Base-by-base conservation (phyloP, 2,888 invertebrate species). In the Himalopsyche anomala region DNA sequence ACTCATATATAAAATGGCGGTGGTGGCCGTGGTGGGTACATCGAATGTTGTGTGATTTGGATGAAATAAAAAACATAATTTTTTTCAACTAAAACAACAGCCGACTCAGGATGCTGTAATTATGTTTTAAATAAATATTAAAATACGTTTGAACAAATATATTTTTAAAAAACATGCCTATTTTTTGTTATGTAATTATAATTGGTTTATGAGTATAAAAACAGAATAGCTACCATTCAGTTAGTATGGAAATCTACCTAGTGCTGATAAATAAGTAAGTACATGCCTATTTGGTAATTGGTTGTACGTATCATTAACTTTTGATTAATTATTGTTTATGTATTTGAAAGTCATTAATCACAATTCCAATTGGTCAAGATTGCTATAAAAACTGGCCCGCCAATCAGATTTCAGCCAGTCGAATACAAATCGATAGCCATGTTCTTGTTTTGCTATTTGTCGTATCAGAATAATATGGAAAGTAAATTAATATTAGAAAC, bases 241-340 rank as follows among this genome's bases (percentile, higher is more conserved):
- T 2, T 62, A 19, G 62, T 62, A 62, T 28, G 28, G 28, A 28
- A 28, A 28, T 4, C 3, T 56, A 56, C 55, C 15, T 8, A 56
- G 12, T n/a, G 8, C 28, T 69, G 12, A 69, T 69, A 69, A 12
- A 36, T 74, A 74, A 36, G 12, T 74, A 38, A 74, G 74, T 74
- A 74, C 12, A 74, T 74, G 36, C 36, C 12, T 36, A 74, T 28
- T 74, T 74, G 74, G 74, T 74, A 74, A 74, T 74, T 74, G 74
- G 74, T 74, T 74, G 36, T 36, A 74, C 74, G 74, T 74, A 74
- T 74, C 74, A 74, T 74, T 74, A 74, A 74, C 74, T 74, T 74
- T 74, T 74, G 74, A 74, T 74, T 74, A 74, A 74, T 74, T 74
- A 74, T 74, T 74, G 74, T 74, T 74, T 74, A 74, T 74, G 74